Percentiles rank a stretch among this genome's conserved stretches.
Conservation (phyloP, 2,888 invertebrate genomes). For the Melanchra persicariae region DNA sequence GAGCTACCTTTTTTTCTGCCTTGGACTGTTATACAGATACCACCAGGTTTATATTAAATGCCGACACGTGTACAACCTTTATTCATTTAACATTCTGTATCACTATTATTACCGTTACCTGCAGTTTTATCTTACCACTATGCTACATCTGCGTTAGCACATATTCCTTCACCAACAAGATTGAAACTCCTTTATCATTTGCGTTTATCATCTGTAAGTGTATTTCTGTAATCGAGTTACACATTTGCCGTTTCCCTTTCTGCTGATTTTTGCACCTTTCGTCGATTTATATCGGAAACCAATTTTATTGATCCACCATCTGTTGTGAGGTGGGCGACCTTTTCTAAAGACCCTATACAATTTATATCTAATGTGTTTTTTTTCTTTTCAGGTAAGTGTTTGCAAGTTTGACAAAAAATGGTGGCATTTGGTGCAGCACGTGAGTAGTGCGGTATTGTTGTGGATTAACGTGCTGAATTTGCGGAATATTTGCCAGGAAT, state of each 20-base stretch:
- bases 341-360: constrained; percentile 79
- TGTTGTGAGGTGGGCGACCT: constrained; percentile 81
- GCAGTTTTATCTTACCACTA: constrained; percentile 51
- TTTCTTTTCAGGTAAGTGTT: constrained; percentile 83
- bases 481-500: constrained; percentile 37
- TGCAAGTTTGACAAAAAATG: constrained; percentile 73
- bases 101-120: constrained; percentile 78
- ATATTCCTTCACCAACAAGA: constrained; percentile 58
- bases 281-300: constrained; percentile 74
- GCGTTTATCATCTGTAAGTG: constrained; percentile 49
- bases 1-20: constrained; percentile 4
- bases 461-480: constrained; percentile 59
- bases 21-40: constrained; percentile 57
- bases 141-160: constrained; percentile 14
- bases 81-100: constrained; percentile 71
- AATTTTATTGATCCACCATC: constrained; percentile 82
- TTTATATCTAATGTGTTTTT: constrained; percentile 80
- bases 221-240: constrained; percentile 70
- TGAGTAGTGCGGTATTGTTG: constrained; percentile 70
- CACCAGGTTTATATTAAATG: constrained; percentile 66
- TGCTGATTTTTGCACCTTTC: constrained; percentile 83
- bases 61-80: constrained; percentile 70
- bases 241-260: constrained; percentile 83
- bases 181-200: constrained; percentile 55
- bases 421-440: constrained; percentile 70